Evolutionary conservation across 2,888 invertebrate species (phyloP), one percentile per base, ranked within the genome.

Genomic region (Ceraclea dissimilis): DNA sequence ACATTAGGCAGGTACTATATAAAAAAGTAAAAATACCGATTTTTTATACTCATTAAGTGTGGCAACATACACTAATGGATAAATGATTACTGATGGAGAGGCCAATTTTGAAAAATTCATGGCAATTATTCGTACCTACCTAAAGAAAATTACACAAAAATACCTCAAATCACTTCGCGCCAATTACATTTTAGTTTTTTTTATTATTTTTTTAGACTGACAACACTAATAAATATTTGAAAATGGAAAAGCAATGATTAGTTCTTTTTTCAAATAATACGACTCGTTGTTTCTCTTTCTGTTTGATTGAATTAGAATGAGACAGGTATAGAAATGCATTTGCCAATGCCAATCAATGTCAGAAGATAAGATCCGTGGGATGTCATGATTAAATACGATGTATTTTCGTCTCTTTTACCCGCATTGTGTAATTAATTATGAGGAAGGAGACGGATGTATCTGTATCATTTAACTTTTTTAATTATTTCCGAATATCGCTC

Each of bases 321-420:
- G 53, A 54, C 48, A 22, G 46, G 11, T 33, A 43, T 17, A 34
- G 16, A 21, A 47, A 20, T 33, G 51, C 54, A 51, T 59, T 58
- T 59, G 54, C 54, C 49, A 59, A 51, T 54, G 54, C 53, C 59
- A 59, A 59, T 59, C 59, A 59, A 59, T 56, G 59, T 59, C 59
- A 59, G 17, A 49, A 13, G 16, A 44, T 6, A 44, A n/a, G n/a
- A n/a, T n/a, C n/a, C n/a, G n/a, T n/a, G n/a, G n/a, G n/a, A n/a
- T n/a, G n/a, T n/a, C n/a, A n/a, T n/a, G n/a, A n/a, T n/a, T n/a
- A n/a, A n/a, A n/a, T n/a, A n/a, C n/a, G n/a, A n/a, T n/a, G n/a
- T n/a, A n/a, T n/a, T n/a, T n/a, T n/a, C n/a, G n/a, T n/a, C n/a
- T n/a, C n/a, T n/a, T n/a, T n/a, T n/a, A n/a, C n/a, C n/a, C n/a